phyloP scores from a whole-genome alignment of 37 sponge, comb jelly and placozoan species.

The Chondrosia reniformis region DNA sequence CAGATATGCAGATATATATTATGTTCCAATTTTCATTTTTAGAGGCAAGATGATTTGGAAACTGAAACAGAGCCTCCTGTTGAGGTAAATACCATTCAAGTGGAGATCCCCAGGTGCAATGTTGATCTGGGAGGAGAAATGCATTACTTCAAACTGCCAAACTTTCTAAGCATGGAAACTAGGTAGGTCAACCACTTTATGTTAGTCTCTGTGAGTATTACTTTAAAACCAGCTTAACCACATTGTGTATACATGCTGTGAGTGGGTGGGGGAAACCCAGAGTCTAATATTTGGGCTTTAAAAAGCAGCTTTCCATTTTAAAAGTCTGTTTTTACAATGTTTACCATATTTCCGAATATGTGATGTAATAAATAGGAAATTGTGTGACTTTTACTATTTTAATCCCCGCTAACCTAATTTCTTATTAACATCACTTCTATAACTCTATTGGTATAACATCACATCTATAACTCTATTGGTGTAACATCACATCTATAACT shows the following conservation, averaged over 20 bases:
- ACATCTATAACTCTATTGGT: too few relatives aligned
- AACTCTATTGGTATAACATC: too few relatives aligned
- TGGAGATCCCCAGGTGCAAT: constrained; percentile 76
- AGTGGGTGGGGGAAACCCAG: not conserved
- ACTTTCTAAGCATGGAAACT: constrained; percentile 46
- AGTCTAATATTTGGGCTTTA: not conserved
- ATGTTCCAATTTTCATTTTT: not conserved
- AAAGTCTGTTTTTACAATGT: too few relatives aligned
- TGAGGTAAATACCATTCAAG: constrained; percentile 70
- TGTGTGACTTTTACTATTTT: too few relatives aligned
- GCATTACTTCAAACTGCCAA: constrained; percentile 89
- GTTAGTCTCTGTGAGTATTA: not conserved
- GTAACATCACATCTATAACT: too few relatives aligned
- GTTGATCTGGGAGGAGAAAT: constrained; percentile 72
- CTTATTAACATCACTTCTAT: too few relatives aligned
- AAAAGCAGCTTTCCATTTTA: not conserved
- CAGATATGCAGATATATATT: not conserved
- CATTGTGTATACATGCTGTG: not conserved
- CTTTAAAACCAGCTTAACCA: not conserved
- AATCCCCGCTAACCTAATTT: too few relatives aligned
- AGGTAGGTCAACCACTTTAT: not conserved
- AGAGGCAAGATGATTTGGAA: not conserved
- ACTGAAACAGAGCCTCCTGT: constrained; percentile 16
- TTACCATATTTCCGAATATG: too few relatives aligned
- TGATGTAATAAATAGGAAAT: too few relatives aligned